Evolutionary conservation across 2,113 vertebrate genomes (phyloP).

Genomic region (Myotis yumanensis): DNA sequence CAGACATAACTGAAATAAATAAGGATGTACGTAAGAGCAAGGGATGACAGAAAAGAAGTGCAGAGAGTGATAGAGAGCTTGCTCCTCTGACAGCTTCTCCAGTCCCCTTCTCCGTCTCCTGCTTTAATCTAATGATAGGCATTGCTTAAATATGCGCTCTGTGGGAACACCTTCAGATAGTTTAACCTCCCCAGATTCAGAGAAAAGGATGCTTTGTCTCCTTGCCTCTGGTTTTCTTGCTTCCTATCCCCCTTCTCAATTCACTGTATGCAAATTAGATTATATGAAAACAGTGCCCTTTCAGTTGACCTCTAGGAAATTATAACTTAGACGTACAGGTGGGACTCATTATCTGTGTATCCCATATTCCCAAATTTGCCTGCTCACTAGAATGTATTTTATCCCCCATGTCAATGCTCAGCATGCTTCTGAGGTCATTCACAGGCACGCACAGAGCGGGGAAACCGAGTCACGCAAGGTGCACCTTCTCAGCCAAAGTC

Average conservation of each 20-base stretch:
- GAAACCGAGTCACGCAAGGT: fast-evolving
- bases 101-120: not conserved
- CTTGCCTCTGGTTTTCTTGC: not conserved
- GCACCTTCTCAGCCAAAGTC: not conserved
- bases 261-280: not conserved
- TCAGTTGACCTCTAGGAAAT: not conserved
- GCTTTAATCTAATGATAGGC: not conserved
- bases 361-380: not conserved
- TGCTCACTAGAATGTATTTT: not conserved
- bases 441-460: fast-evolving
- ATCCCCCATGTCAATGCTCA: not conserved
- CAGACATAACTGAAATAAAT: not conserved
- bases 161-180: not conserved
- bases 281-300: not conserved
- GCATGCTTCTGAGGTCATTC: not conserved
- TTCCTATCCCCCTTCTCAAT: not conserved
- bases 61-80: not conserved
- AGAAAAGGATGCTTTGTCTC: not conserved
- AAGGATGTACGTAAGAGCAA: not conserved
- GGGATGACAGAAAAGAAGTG: not conserved
- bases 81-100: not conserved
- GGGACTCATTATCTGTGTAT: not conserved
- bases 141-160: not conserved
- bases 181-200: not conserved
- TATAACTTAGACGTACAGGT: not conserved